phyloP scores from a whole-genome alignment of 2,888 invertebrate species.

The Pasiphila rectangulata region DNA sequence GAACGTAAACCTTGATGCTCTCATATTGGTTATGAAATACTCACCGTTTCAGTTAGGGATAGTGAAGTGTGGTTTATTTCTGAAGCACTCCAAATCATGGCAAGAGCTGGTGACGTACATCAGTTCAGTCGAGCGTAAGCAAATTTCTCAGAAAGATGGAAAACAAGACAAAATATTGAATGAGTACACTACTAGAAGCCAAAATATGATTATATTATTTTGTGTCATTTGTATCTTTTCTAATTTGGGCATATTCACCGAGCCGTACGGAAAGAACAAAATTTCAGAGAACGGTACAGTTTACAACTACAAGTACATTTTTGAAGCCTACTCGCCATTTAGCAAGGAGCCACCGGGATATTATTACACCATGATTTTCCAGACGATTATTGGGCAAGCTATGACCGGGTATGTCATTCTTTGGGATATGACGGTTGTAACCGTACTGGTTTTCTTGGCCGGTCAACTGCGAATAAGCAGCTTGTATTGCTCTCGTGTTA shows the following conservation, averaged over 20 bases:
- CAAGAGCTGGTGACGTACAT: conserved; percentile 46
- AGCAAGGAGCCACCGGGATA: conserved; percentile 52
- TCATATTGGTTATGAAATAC: conserved; percentile 52
- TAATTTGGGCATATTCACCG: conserved; percentile 51
- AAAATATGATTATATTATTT: not conserved
- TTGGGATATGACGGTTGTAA: conserved; percentile 57
- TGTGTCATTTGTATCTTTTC: too few species aligned
- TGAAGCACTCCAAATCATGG: conserved; percentile 51
- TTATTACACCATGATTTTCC: conserved; percentile 51
- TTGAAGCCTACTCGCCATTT: conserved; percentile 58
- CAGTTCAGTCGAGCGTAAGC: conserved; percentile 46
- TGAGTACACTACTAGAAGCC: conserved; percentile 38
- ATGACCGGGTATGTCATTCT: conserved; percentile 52
- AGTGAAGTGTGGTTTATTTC: conserved; percentile 50
- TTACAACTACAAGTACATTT: conserved; percentile 47
- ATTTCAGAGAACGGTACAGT: conserved; percentile 46
- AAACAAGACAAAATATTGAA: conserved; percentile 36
- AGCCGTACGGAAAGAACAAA: conserved; percentile 54
- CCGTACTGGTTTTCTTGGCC: conserved; percentile 61
- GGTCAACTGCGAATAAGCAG: conserved; percentile 57
- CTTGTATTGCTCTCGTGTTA: conserved; percentile 40
- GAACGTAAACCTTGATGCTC: conserved; percentile 37
- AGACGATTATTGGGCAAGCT: conserved; percentile 50
- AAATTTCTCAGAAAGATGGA: conserved; percentile 37
- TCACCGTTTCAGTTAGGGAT: conserved; percentile 61